Evolutionary conservation across 92 coral and sea anemone genomes (phyloP), one percentile per base, ranked within the genome.

Genomic region (Palythoa caribaeorum): DNA sequence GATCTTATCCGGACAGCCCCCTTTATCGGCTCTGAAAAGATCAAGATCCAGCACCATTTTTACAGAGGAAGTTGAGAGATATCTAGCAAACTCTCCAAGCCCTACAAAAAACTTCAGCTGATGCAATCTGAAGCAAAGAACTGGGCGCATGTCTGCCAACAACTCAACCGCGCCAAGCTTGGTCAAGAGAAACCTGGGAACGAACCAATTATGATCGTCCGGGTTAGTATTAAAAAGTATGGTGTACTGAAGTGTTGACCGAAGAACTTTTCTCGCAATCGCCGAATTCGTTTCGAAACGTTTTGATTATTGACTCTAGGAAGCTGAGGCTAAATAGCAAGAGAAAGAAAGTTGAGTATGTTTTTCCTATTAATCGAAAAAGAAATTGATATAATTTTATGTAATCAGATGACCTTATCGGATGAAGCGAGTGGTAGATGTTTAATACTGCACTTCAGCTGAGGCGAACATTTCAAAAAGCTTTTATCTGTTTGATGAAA

Each of bases 1-100:
- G 66, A 97, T 94, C 93, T 97, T 97, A 55, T 96, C 99, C 3
- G 99, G 98, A 90, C 91, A 92, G 36, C 99, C 99, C 16, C 99
- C 99, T 87, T 94, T 94, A 78, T 97, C 98, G 52, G 93, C 95
- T 77, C 99, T 94, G 76, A 91, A 94, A 13, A 94, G 87, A 87
- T 97, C 99, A 70, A 97, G 93, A 89, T 97, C 99, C 74, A 97
- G 93, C 62, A 97, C 99, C 99, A 97, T 97, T 87, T 91, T 96
- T 40, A 80, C 84, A 11, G 90, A 79, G 44, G 99, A 89, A 73
- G 87, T 77, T 70, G 87, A 85, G 57, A 92, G 81, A 84, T 90
- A 87, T 79, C 98, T 91, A 79, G 89, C 87, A 85, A 81, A 87
- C 91, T 35, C 59, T 21, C 60, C 76, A 6, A 62, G 70, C 57